Conservation (phyloP, 2,113 vertebrate genomes). For the Callospermophilus lateralis region DNA sequence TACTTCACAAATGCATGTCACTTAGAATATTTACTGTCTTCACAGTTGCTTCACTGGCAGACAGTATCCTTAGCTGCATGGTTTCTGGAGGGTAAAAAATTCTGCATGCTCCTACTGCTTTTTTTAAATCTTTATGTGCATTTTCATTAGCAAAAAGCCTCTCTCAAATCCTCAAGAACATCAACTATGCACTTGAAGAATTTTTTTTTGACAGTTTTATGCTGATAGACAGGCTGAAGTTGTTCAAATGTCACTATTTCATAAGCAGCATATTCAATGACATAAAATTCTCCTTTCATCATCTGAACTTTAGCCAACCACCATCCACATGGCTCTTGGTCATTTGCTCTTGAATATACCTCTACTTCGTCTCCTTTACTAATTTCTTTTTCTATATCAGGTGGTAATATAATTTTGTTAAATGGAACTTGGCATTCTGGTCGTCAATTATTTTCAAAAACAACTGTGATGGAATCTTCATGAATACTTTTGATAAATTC, state of each 20-base stretch:
- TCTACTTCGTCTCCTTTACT: conserved; percentile 97
- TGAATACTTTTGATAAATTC: conserved; percentile 99
- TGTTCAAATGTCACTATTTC: conserved; percentile 93
- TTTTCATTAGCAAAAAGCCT: conserved; percentile 92
- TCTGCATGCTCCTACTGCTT: conserved; percentile 91
- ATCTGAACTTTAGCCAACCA: conserved; percentile 93
- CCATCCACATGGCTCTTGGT: conserved; percentile 93
- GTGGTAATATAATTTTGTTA: conserved; percentile 95
- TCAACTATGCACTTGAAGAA: conserved; percentile 92
- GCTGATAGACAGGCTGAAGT: conserved; percentile 92
- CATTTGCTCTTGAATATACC: conserved; percentile 93
- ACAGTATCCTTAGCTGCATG: conserved; percentile 91
- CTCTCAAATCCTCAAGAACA: conserved; percentile 92
- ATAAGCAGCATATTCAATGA: conserved; percentile 93
- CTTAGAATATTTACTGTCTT: conserved; percentile 92
- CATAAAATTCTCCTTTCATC: conserved; percentile 94
- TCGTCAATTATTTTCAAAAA: conserved; percentile 99
- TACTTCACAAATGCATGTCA: conserved; percentile 93
- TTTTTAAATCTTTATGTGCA: conserved; percentile 93
- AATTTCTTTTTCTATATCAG: conserved; percentile 97
- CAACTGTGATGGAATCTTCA: conserved; percentile 97
- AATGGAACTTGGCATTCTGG: conserved; percentile 97
- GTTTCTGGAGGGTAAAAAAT: conserved; percentile 91
- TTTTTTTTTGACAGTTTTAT: conserved; percentile 92
- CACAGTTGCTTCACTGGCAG: conserved; percentile 91